These are phyloP conservation scores for Drosophila novamexicana DNA, from an alignment of 1,140 invertebrate genomes.

Conservation along the genomic window DNA sequence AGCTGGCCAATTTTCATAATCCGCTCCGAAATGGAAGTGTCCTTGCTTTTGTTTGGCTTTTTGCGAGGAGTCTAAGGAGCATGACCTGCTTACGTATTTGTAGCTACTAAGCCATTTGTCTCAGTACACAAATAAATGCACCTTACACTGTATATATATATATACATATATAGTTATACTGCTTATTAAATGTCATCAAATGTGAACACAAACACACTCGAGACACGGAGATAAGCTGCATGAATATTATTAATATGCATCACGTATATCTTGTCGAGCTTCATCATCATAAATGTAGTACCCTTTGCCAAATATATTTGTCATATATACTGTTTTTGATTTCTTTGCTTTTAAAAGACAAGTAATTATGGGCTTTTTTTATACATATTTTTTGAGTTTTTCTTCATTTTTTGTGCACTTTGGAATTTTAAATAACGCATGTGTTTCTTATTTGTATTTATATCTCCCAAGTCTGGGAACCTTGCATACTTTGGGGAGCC, in stretches of 20 bases:
- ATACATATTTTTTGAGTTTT: not conserved
- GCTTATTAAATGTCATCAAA: too few relatives aligned
- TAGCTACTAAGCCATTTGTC: constrained; percentile 31
- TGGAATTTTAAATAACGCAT: constrained; percentile 23
- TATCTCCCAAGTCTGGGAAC: not conserved
- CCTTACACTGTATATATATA: constrained; percentile 8
- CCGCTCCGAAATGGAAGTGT: constrained; percentile 15
- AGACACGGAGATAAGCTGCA: too few relatives aligned
- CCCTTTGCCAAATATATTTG: too few relatives aligned
- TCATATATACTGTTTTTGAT: constrained; percentile 1
- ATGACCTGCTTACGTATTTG: constrained; percentile 30
- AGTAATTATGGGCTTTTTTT: not conserved
- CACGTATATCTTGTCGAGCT: too few relatives aligned
- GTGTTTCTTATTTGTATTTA: constrained; percentile 16
- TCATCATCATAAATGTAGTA: too few relatives aligned
- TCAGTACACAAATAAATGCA: constrained; percentile 32
- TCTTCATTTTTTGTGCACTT: not conserved
- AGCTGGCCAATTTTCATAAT: constrained; percentile 29
- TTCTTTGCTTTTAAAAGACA: not conserved
- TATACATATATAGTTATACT: not conserved
- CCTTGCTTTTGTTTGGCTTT: constrained; percentile 27
- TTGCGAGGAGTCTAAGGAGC: constrained; percentile 25
- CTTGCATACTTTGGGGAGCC: constrained; percentile 26
- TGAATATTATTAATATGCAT: too few relatives aligned
- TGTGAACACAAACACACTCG: too few relatives aligned